Evolutionary conservation across 2,113 vertebrate species (phyloP), one percentile per base, ranked within the genome.

Genomic region (Clarias macrocephalus): DNA sequence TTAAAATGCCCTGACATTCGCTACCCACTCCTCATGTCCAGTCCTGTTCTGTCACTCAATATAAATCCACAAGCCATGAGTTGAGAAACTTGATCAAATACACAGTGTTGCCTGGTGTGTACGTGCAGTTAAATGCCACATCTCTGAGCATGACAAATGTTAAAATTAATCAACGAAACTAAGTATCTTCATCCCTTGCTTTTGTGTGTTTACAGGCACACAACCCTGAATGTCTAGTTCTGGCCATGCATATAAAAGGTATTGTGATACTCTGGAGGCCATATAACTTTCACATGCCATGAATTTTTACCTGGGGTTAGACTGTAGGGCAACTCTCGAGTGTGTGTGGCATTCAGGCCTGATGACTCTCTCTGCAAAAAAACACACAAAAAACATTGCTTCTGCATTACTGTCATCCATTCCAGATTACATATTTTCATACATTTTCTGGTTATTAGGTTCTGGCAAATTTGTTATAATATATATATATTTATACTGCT

Each of bases 231-330:
- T 79, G 57, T 88, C 89, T 65, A 30, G 84, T 80, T 90, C 48
- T 66, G 80, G 21, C 23, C 11, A 1, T 68, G 87, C 52, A 73
- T 1, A 86, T 28, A 28, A 89, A 84, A 68, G 88, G 11, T 48
- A 54, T 52, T 84, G 85, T 91, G 30, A 79, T 86, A 10, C 37
- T 12, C 42, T 76, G 87, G 75, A 15, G 88, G 42, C 42, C 66
- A 72, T 60, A n/a, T 42, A 72, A 75, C n/a, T 65, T 82, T 28
- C 30, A 76, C 87, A 90, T 94, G 88, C 86, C 77, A 84, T 88
- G 15, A 79, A 72, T 89, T 90, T 93, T 93, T 92, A 96, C 95
- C 95, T 95, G 93, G 92, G 80, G 94, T 94, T 91, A 94, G 94
- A 91, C 89, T 82, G 66, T 93, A 93, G 42, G 92, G 87, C 88